A percentile compares a stretch with the other conserved stretches of the same genome.
Evolutionary conservation across 2,888 invertebrate genomes (phyloP).

Genomic region (Trachelus tabidus): DNA sequence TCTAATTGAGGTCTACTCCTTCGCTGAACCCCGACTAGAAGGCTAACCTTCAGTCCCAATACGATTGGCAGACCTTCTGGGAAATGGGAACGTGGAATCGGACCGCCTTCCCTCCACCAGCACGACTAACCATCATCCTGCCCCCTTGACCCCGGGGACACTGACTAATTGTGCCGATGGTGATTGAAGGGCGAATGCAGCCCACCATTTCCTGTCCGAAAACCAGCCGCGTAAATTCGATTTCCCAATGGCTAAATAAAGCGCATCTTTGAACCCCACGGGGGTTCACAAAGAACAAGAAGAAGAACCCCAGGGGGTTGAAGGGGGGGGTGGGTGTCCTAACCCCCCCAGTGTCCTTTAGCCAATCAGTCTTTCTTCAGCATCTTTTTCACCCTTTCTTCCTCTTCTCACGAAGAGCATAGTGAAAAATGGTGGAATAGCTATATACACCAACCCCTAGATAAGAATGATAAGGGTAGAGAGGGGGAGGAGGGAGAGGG

Average conservation of each 20-base stretch:
- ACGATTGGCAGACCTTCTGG: background rate
- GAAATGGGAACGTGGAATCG: conserved; percentile 5
- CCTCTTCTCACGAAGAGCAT: background rate
- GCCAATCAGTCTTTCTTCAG: background rate
- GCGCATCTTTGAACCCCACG: background rate
- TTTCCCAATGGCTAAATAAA: conserved; percentile 25
- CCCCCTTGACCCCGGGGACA: conserved; percentile 28
- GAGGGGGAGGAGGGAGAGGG: too few species aligned
- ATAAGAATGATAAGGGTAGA: background rate
- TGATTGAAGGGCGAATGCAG: conserved; percentile 39
- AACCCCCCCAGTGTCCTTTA: background rate
- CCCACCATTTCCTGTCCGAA: conserved; percentile 36
- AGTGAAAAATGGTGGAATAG: background rate
- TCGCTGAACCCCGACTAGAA: background rate
- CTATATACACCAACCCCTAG: background rate
- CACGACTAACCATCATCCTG: background rate
- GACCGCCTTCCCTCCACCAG: conserved; percentile 6
- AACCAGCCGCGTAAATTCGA: conserved; percentile 37
- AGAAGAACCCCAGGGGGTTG: background rate
- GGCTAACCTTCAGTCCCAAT: background rate
- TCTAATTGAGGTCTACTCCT: conserved; percentile 2
- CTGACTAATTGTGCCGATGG: conserved; percentile 47
- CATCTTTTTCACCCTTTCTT: background rate
- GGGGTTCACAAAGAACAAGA: too few species aligned
- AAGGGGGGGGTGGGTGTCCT: background rate